These are phyloP conservation scores for Liodrosophila aerea DNA, from an alignment of 2,888 invertebrate species.

Conservation along the genomic window DNA sequence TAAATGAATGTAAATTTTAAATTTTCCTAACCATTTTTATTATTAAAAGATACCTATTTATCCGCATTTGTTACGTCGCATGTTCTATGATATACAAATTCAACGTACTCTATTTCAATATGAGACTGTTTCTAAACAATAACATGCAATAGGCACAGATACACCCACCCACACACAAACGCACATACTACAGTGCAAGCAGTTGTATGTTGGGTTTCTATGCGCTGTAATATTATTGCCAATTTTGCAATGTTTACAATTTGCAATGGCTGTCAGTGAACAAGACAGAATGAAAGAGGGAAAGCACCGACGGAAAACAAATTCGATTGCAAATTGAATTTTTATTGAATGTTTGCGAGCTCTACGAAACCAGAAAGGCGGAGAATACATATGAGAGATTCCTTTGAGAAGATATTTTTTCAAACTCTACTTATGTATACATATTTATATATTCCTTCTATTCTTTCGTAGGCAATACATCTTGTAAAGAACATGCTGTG, in stretches of 20 bases:
- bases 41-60: too few relatives aligned
- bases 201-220: slow-evolving; percentile 10
- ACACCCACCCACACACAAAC: slow-evolving; percentile 4
- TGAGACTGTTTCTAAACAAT: slow-evolving; percentile 9
- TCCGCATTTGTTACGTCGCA: too few relatives aligned
- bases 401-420: too few relatives aligned
- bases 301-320: slow-evolving; percentile 55
- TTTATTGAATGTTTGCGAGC: slow-evolving; percentile 68
- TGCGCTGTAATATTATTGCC: slow-evolving; percentile 59
- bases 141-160: background rate
- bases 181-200: slow-evolving; percentile 4
- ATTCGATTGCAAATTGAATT: slow-evolving; percentile 75
- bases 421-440: too few relatives aligned
- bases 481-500: too few relatives aligned
- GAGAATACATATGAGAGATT: background rate
- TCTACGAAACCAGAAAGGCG: slow-evolving; percentile 15
- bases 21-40: too few relatives aligned
- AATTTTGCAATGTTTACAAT: slow-evolving; percentile 69
- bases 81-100: slow-evolving; percentile 8
- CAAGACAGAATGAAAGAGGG: background rate
- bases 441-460: too few relatives aligned
- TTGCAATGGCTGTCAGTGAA: slow-evolving; percentile 47
- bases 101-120: slow-evolving; percentile 14
- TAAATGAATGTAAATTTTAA: too few relatives aligned
- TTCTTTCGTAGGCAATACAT: too few relatives aligned